Evolutionary conservation across 2,113 vertebrate genomes (phyloP), one percentile per base, ranked within the genome.

Genomic region (Apeltes quadracus): DNA sequence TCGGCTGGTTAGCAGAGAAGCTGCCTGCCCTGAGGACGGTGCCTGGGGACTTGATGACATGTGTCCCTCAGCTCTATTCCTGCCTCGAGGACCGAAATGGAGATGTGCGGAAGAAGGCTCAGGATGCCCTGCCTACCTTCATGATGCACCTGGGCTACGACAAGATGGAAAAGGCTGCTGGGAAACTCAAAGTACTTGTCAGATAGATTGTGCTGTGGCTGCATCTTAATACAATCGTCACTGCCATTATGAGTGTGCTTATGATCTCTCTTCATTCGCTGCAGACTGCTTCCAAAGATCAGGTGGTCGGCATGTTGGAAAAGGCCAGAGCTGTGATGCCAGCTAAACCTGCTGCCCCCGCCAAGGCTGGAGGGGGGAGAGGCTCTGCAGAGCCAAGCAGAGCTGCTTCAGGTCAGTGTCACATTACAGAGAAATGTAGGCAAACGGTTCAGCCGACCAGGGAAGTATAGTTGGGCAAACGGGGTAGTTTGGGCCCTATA

Each of bases 141-240:
- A 99, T 99, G 98, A 99, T 99, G 96, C 98, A 99, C 79, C 93
- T 99, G 71, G 93, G 96, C 54, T 97, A 95, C 79, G 97, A 99
- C 74, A 99, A 99, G 85, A 99, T 99, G 97, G 88, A 71, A 78
- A 99, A 98, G 87, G 96, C 96, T 23, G 94, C 97, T 0, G 88
- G 93, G 46, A 99, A 98, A 87, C 94, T 98, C 51, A 99, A 99
- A 94, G 97, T 99, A 93, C 58, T 74, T 23, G 12, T 25, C 29
- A 0, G 0, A 54, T 5, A 2, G 1, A 23, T 23, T 16, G 3
- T 23, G 22, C 8, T 50, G 5, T 72, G n/a, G 46, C 13, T 13
- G 29, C 12, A 29, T 5, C 11, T 48, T 18, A 34, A 20, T 57
- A 3, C 55, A 23, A 16, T 48, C 29, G 29, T 61, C 18, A 50